Evolutionary conservation across 2,113 vertebrate genomes (phyloP), one percentile per base, ranked within the genome.

Genomic region (Chloroceryle aenea): DNA sequence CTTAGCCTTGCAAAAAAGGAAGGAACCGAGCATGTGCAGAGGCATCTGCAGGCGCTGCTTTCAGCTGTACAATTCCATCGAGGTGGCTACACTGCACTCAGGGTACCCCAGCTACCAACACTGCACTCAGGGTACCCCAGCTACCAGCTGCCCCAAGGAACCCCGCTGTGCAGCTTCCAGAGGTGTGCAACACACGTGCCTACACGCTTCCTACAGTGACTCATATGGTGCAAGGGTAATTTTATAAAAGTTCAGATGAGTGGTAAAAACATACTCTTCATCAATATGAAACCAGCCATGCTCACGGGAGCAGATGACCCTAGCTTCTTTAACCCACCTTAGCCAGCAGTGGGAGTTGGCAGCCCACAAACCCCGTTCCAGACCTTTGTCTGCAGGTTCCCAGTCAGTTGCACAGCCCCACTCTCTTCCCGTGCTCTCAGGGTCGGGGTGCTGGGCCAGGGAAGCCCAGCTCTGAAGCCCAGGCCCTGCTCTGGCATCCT

Each of bases 221-320:
- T n/a, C 27, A 45, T 8, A 40, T 0, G 0, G 36, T 32, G 17
- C 25, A 89, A 90, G 30, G 62, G 26, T 62, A 36, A 40, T 73
- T 55, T 74, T 74, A 11, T 27, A 38, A 32, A 89, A 85, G 34
- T 64, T 87, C 18, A 64, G 14, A 52, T 23, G 21, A 23, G 40
- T 25, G 42, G 12, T 32, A 66, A 73, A 63, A 67, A 66, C 0
- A 2, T 21, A 32, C 4, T 40, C 36, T 50, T 55, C 29, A 79
- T 26, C 7, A 63, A 85, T 29, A 59, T 0, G 4, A 67, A 88
- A 92, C 74, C 5, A 78, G 34, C 25, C 0, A 0, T 30, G 42
- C 5, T 40, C 56, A 36, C 52, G 73, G 69, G 14, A 73, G 63
- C 38, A 76, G 29, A 63, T 3, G 3, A 68, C 17, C 4, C n/a